Conservation (phyloP, 2,888 invertebrate genomes). For the Tenthredo scrophulariae region DNA sequence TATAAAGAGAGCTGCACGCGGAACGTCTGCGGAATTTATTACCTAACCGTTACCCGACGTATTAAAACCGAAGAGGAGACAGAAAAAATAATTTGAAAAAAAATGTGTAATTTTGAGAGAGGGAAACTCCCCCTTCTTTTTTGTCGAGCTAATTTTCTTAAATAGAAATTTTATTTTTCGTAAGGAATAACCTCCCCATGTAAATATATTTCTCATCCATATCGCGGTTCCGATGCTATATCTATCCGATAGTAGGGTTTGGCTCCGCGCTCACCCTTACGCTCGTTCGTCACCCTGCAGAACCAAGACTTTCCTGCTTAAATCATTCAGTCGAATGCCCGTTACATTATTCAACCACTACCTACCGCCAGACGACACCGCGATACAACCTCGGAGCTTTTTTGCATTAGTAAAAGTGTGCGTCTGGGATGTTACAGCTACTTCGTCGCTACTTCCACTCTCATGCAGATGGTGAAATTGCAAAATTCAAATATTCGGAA, state of each 20-base stretch:
- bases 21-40: constrained; percentile 37
- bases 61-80: neutral
- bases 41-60: neutral
- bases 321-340: constrained; percentile 73
- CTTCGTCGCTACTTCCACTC: constrained; percentile 4
- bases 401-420: constrained; percentile 49
- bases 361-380: constrained; percentile 62
- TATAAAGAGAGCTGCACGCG: neutral
- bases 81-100: neutral
- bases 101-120: neutral
- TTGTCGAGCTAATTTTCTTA: no score
- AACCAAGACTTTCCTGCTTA: constrained; percentile 72
- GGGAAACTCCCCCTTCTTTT: neutral
- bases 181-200: no score
- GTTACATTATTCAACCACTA: constrained; percentile 74
- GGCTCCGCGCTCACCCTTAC: neutral
- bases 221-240: neutral
- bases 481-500: neutral
- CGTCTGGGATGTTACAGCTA: neutral
- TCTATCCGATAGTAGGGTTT: neutral
- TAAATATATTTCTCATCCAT: neutral
- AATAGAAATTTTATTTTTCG: neutral
- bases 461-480: neutral
- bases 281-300: constrained; percentile 46
- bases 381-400: constrained; percentile 63